Evolutionary conservation across 2,113 vertebrate species (phyloP).

Genomic region (Cygnus buccinator): DNA sequence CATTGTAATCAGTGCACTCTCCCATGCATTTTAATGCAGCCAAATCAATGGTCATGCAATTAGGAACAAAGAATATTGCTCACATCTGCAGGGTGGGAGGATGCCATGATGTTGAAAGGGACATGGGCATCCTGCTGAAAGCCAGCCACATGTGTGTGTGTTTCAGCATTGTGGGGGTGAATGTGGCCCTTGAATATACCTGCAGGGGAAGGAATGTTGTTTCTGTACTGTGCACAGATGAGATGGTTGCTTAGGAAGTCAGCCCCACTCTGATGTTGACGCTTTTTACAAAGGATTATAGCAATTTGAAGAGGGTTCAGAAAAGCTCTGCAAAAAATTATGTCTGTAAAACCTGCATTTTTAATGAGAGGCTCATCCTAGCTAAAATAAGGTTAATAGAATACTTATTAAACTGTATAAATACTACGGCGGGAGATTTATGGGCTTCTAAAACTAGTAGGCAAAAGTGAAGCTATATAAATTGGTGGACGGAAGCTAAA

Average conservation of each 20-base stretch:
- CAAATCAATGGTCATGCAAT: slow-evolving; percentile 20
- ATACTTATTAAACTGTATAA: not conserved
- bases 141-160: not conserved
- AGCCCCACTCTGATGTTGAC: not conserved
- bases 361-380: not conserved
- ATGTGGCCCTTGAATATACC: not conserved
- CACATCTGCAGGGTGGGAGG: slow-evolving; percentile 50
- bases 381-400: slow-evolving; percentile 1
- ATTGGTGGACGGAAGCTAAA: not conserved
- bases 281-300: rapidly evolving
- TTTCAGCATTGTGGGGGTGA: not conserved
- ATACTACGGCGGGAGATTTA: not conserved
- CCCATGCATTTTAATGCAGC: slow-evolving; percentile 45
- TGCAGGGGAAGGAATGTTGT: not conserved
- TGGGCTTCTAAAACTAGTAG: not conserved
- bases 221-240: rapidly evolving
- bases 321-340: not conserved
- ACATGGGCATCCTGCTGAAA: not conserved
- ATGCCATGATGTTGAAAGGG: not conserved
- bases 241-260: not conserved
- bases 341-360: not conserved
- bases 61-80: not conserved
- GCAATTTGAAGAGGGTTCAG: not conserved
- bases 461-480: not conserved
- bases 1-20: not conserved